Evolutionary conservation across 37 sponge, comb jelly and placozoan species (phyloP), one percentile per base, ranked within the genome.

Genomic region (Diacarnus erythraeanus): DNA sequence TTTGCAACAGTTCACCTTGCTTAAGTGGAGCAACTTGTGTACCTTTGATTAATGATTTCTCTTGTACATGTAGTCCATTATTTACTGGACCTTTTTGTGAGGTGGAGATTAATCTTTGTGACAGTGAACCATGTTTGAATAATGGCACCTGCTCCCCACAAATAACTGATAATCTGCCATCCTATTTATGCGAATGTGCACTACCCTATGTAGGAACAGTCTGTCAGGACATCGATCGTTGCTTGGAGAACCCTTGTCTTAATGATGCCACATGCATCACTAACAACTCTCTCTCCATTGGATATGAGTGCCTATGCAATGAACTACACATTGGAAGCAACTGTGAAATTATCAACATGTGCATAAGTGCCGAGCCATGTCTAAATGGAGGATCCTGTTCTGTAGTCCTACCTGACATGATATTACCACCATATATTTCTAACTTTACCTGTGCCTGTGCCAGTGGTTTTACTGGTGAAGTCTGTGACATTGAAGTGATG

Each of bases 21-120:
- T 34, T 73, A 64, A 86, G 82, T 56, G 74, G 74, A 29, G 87
- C 60, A 12, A 77, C 73, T 17, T 83, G 90, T 57, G 4, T 67
- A 18, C 80, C 88, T 42, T 39, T 21, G 3, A 31, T 86, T 22
- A 57, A 70, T 26, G 64, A 29, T 15, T 84, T 67, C 43, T 33
- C 71, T 63, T 91, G 92, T 56, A 17, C 27, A 12, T 91, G 92
- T 59, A 22, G 57, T 15, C 12, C 42, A 1, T 83, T 83, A 5
- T 91, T 78, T 63, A 69, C 75, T 26, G 92, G 92, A 4, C 36
- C 2, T 57, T 57, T 34, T 36, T 92, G 93, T 88, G 83, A 77
- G 9, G 18, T 27, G 1, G 47, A 72, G 17, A 75, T 80, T 27
- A 77, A 83, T 56, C 76, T 74, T 33, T 80, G 81, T 68, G 71